Percentiles rank a stretch among this genome's conserved stretches.
Evolutionary conservation across 2,113 vertebrate species (phyloP).

Genomic region (Raphicerus campestris): DNA sequence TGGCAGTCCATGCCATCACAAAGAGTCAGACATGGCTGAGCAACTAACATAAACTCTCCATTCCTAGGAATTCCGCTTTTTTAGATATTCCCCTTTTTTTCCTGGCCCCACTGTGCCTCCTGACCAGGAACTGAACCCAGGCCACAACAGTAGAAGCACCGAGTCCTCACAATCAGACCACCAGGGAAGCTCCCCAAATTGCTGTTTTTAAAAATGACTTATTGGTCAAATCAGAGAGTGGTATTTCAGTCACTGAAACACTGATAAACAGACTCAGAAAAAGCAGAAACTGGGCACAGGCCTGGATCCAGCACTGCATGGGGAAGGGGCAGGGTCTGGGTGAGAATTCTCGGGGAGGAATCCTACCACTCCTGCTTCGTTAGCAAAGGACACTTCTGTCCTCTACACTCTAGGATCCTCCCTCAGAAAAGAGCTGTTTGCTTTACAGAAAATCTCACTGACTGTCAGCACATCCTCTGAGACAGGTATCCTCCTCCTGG

Average conservation of each 20-base stretch:
- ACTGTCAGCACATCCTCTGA: background rate
- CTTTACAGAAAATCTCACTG: background rate
- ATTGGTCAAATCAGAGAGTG: background rate
- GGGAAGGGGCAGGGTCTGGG: background rate
- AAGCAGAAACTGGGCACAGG: background rate
- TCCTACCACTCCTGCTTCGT: background rate
- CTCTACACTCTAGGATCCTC: background rate
- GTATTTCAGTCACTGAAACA: background rate
- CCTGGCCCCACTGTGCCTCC: background rate
- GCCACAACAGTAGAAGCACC: background rate
- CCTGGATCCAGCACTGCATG: rapidly evolving
- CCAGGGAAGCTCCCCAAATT: background rate
- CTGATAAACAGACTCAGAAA: background rate
- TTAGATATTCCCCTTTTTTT: background rate
- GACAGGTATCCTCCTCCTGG: rapidly evolving
- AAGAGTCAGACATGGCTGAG: background rate
- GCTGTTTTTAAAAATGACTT: background rate
- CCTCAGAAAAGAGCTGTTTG: background rate
- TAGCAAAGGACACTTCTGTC: background rate
- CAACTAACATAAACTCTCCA: background rate
- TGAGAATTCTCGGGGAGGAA: background rate
- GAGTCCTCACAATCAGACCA: background rate
- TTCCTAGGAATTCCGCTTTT: background rate
- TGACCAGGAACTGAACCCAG: background rate
- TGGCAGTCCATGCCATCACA: background rate